phyloP scores from a whole-genome alignment of 1,140 invertebrate species.

The Pogonomyrmex californicus region DNA sequence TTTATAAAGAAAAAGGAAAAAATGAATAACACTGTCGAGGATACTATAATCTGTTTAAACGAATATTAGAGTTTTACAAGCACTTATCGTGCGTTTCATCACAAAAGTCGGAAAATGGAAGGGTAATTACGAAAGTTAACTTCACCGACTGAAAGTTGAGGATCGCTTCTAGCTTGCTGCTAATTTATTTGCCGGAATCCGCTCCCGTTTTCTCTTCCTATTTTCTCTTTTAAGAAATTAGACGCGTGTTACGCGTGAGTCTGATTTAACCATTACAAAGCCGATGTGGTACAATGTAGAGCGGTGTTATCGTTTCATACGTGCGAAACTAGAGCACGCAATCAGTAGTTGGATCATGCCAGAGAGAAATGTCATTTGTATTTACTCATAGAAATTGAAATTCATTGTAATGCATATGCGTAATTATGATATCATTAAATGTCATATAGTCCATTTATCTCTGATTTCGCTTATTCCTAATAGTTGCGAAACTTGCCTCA shows the following conservation, averaged over 20 bases:
- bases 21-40: neutral
- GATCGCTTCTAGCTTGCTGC: neutral
- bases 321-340: conserved; percentile 37
- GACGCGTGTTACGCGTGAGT: neutral
- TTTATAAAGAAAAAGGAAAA: neutral
- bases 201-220: conserved; percentile 28
- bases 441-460: neutral
- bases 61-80: conserved; percentile 14
- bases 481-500: neutral
- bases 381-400: conserved; percentile 4
- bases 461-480: neutral
- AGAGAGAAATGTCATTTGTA: neutral
- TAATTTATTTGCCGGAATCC: conserved; percentile 50
- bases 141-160: conserved; percentile 25
- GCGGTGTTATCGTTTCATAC: conserved; percentile 21
- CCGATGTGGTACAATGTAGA: neutral
- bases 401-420: conserved; percentile 1
- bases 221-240: conserved; percentile 55
- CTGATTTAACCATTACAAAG: conserved; percentile 31
- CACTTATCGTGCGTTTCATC: conserved; percentile 37
- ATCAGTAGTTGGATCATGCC: conserved; percentile 7
- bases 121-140: conserved; percentile 49
- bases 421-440: neutral
- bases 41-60: conserved; percentile 28
- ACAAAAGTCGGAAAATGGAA: conserved; percentile 45